Percentiles rank a stretch among this genome's conserved stretches.
Conservation (phyloP, 2,797 vertebrate genomes). For the Loriculus beryllinus region DNA sequence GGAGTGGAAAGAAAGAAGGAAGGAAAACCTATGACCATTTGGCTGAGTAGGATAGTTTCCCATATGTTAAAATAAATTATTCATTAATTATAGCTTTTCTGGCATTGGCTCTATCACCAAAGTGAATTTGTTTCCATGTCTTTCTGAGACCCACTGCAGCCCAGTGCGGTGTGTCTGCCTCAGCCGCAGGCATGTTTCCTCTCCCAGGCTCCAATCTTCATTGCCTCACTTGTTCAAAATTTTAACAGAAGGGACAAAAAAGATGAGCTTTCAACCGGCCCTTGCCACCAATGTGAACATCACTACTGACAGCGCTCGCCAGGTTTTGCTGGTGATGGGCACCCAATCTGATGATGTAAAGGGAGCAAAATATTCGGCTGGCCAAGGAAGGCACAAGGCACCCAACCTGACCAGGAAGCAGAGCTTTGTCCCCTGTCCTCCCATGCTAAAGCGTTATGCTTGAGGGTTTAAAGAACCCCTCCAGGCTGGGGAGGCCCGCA, state of each 20-base stretch:
- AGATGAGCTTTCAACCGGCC: neutral
- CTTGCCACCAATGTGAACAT: neutral
- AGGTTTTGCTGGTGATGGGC: neutral
- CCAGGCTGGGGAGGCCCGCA: neutral
- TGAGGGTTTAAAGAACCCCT: neutral
- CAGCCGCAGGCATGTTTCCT: neutral
- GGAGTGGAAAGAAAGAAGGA: neutral
- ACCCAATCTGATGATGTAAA: neutral
- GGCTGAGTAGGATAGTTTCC: conserved; percentile 4
- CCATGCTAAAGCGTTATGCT: neutral
- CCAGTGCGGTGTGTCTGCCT: neutral
- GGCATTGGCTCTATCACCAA: neutral
- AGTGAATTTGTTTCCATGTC: neutral
- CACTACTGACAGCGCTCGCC: rapidly evolving
- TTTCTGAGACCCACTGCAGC: neutral
- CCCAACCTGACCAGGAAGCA: neutral
- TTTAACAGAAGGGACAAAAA: conserved; percentile 1
- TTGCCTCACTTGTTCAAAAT: neutral
- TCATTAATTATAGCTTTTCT: conserved; percentile 28
- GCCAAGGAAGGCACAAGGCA: rapidly evolving
- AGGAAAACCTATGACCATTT: neutral
- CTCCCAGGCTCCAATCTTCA: neutral
- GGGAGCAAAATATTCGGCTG: neutral
- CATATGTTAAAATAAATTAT: conserved; percentile 67
- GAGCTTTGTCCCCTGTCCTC: rapidly evolving